Base-by-base conservation (phyloP, 2,797 vertebrate genomes). In the Tinamus major region DNA sequence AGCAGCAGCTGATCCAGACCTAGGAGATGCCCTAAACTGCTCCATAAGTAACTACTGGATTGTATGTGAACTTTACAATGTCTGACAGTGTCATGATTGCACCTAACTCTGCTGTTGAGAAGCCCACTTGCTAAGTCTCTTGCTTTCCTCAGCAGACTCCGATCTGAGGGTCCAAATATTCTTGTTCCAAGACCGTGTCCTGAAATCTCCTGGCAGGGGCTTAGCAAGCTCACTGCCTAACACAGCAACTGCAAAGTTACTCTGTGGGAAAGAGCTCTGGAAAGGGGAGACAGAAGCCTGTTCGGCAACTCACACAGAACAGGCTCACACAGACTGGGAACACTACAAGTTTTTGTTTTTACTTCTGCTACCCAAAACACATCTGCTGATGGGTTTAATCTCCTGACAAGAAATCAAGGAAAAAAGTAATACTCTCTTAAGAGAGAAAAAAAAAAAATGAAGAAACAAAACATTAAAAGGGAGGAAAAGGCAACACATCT, bases 181-280 rank as follows among this genome's bases (percentile, higher is more conserved):
- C 31, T 75, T 41, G 48, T 44, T 81, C 24, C 76, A 58, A 33
- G 94, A 77, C 19, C 72, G 44, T 53, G 84, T 62, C 78, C 56
- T 64, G 21, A 82, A 82, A 61, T 24, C 31, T 33, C 70, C 27
- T 74, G 48, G 6, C 33, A 20, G 24, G 31, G 61, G 56, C 46
- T 56, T 33, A 78, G 44, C 20, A 87, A 26, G 56, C 41, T 88
- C 24, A 10, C 4, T 58, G 17, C 53, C 16, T 55, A 55, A 18
- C 51, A 55, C 31, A 18, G 53, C 18, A 27, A 31, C 53, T 55
- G 14, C 69, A 21, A 75, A 65, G 9, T 8, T 4, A 67, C 2
- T 11, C 39, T 41, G 44, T 68, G 49, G 35, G 23, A 78, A 58
- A 23, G 48, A 49, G 48, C 48, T 49, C 48, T 49, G 11, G 48